A percentile compares a stretch with the other conserved stretches of the same genome.
phyloP scores from a whole-genome alignment of 2,113 vertebrate species.

The Hydropotes inermis region DNA sequence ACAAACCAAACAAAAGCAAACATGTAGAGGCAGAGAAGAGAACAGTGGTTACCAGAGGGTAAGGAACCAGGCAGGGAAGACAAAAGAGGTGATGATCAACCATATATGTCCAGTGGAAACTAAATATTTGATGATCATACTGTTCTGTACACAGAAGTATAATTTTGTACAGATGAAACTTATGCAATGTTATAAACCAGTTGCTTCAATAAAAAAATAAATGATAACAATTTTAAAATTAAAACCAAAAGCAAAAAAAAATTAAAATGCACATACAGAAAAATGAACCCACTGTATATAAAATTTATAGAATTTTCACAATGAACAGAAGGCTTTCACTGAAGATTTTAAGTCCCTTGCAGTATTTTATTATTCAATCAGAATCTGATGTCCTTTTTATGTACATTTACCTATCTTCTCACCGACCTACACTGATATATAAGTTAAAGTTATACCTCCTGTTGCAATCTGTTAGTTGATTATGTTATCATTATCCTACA shows the following conservation, averaged over 20 bases:
- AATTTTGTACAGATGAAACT: background rate
- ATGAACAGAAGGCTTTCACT: background rate
- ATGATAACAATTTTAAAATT: background rate
- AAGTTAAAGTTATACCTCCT: background rate
- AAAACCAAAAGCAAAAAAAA: background rate
- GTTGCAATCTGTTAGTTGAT: background rate
- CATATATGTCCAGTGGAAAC: background rate
- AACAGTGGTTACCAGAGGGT: background rate
- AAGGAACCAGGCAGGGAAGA: background rate
- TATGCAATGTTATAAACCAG: background rate
- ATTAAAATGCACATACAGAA: background rate
- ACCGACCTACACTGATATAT: background rate
- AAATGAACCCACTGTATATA: background rate
- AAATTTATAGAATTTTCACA: background rate
- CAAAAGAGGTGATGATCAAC: background rate
- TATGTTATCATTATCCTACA: background rate
- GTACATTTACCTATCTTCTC: background rate
- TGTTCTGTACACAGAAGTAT: background rate
- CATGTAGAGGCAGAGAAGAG: background rate
- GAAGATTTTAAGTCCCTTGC: background rate
- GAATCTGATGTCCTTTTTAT: background rate
- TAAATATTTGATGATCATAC: background rate
- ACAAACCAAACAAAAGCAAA: background rate
- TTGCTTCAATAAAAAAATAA: background rate
- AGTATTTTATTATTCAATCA: background rate